These are phyloP conservation scores for Avahi laniger DNA, from an alignment of 2,797 vertebrate genomes.

Conservation along the genomic window DNA sequence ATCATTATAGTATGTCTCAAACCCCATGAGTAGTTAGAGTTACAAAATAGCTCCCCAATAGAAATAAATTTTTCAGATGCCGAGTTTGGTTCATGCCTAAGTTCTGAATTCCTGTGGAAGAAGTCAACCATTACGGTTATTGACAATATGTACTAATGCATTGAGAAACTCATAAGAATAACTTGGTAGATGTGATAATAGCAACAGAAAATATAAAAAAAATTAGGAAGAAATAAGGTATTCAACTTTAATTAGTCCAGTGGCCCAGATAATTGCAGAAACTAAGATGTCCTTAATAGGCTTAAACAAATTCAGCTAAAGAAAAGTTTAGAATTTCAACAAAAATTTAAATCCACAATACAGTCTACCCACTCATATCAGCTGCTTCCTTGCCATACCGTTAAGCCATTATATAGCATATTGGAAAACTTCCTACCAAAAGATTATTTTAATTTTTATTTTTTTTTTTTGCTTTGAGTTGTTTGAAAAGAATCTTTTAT, in stretches of 20 bases:
- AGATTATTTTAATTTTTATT: not conserved
- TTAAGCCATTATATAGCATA: not conserved
- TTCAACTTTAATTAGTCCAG: not conserved
- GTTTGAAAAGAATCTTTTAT: not conserved
- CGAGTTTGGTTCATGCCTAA: not conserved
- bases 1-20: not conserved
- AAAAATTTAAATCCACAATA: not conserved
- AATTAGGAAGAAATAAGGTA: not conserved
- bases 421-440: not conserved
- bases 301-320: not conserved
- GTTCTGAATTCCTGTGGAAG: not conserved
- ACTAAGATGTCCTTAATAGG: not conserved
- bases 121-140: not conserved
- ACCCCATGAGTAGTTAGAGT: not conserved
- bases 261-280: not conserved
- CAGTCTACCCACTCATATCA: not conserved
- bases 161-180: not conserved
- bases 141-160: not conserved
- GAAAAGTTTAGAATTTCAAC: constrained; percentile 14
- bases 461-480: not conserved
- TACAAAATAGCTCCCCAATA: not conserved
- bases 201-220: not conserved
- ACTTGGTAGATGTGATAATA: not conserved
- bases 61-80: not conserved
- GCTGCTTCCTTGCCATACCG: not conserved